Evolutionary conservation across 2,888 invertebrate species (phyloP).

Genomic region (Cataglyphis livida): DNA sequence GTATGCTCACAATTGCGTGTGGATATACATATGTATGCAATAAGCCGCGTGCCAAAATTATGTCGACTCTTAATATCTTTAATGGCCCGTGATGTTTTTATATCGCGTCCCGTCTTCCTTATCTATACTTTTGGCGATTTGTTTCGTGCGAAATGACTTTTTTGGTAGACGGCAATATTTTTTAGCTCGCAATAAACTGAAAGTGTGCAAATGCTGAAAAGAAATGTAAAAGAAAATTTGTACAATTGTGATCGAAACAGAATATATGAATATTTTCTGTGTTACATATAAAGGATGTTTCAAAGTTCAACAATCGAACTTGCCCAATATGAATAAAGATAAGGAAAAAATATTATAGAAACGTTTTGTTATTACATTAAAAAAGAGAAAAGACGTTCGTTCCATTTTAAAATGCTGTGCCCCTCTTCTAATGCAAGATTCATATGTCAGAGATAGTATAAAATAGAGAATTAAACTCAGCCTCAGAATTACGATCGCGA

Average conservation of each 20-base stretch:
- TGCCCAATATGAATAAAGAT: too few relatives aligned
- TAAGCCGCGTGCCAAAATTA: conserved; percentile 82
- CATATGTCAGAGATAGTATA: background rate
- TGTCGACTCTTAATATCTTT: conserved; percentile 76
- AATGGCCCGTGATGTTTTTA: conserved; percentile 37
- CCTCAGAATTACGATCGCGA: background rate
- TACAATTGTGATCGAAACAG: background rate
- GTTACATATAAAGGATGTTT: background rate
- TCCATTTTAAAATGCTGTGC: too few relatives aligned
- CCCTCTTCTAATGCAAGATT: background rate
- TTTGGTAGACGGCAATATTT: background rate
- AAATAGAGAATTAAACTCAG: background rate
- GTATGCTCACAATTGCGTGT: conserved; percentile 48
- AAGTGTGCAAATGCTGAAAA: background rate
- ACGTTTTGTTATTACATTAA: too few relatives aligned
- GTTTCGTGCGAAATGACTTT: background rate
- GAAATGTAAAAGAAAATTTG: background rate
- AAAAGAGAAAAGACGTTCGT: too few relatives aligned
- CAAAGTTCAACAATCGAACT: too few relatives aligned
- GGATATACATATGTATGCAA: conserved; percentile 72
- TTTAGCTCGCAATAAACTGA: background rate
- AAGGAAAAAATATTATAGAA: too few relatives aligned
- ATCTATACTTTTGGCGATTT: conserved; percentile 3
- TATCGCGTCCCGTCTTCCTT: background rate
- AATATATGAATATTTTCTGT: background rate